Base-by-base conservation (phyloP, 2,888 invertebrate species). In the Coremacera marginata region DNA sequence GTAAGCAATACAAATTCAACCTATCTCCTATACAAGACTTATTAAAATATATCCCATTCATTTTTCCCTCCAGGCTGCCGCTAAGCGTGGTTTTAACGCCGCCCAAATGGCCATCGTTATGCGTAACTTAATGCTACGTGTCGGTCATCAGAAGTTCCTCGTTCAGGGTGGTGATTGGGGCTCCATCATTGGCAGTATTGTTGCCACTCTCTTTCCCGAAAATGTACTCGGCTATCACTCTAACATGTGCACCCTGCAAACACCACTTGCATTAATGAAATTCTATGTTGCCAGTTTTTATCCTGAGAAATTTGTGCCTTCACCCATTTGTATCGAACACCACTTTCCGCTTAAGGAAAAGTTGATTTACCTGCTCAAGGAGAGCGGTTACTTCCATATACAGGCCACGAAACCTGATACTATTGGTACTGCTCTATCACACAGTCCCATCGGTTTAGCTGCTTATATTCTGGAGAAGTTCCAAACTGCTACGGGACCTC, bases 381-480 rank as follows among this genome's bases (percentile, higher is more conserved):
- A 93, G 86, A 82, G 81, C n/a, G 93, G 93, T 0, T 93, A 93
- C 82, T 87, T 94, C 82, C 96, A 96, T 85, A 82, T 96, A 2
- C 97, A 97, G 86, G 92, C 95, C 0, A 96, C 96, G 0, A 97
- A 96, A 86, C 97, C 97, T 11, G 97, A 97, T 84, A 96, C 96
- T 0, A 90, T 95, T 81, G 96, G 96, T 63, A 85, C 84, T 3
- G 89, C 82, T 1, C 81, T 89, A n/a, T 77, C 81, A 5, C 74
- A 84, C 19, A 88, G 81, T 78, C 98, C 98, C 0, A 92, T 94
- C 0, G 97, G 95, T 0, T 88, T 98, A 77, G 96, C 96, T 0
- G 95, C 95, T 0, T 98, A 97, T 84, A 94, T 97, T 76, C 89
- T 98, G 14, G 97, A 98, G 85, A 98, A 97, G 87, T 97, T 96